Evolutionary conservation across 2,888 invertebrate species (phyloP).

Genomic region (Falcaria lacertinaria): DNA sequence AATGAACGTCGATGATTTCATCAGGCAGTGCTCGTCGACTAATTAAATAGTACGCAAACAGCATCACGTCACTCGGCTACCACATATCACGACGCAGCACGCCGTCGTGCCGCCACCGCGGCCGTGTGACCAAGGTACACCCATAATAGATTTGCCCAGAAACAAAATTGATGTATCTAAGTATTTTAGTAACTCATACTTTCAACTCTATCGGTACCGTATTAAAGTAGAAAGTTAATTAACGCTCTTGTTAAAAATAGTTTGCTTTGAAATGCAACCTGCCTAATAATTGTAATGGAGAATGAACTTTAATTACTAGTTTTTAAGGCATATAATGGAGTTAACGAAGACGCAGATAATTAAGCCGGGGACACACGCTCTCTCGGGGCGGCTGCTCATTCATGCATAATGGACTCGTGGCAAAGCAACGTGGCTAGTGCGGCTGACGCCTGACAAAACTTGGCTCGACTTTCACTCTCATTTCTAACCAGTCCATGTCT

Average conservation of each 20-base stretch:
- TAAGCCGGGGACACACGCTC: conserved; percentile 69
- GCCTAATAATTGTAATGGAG: conserved; percentile 25
- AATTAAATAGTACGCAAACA: conserved; percentile 60
- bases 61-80: conserved; percentile 54
- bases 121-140: conserved; percentile 57
- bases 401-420: conserved; percentile 76
- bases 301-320: conserved; percentile 31
- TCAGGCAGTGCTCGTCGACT: conserved; percentile 38
- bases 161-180: conserved; percentile 34
- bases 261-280: conserved; percentile 41
- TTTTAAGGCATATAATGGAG: conserved; percentile 26
- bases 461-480: conserved; percentile 74
- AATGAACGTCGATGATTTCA: conserved; percentile 47
- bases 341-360: conserved; percentile 42
- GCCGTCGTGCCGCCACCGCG: conserved; percentile 4
- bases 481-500: conserved; percentile 52
- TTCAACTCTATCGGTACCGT: conserved; percentile 11
- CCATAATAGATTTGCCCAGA: conserved; percentile 61
- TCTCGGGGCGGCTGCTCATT: conserved; percentile 77
- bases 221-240: conserved; percentile 23
- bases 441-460: conserved; percentile 74
- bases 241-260: conserved; percentile 20
- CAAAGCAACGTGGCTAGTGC: conserved; percentile 39
- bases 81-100: conserved; percentile 53
- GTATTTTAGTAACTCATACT: conserved; percentile 9